These are phyloP conservation scores for Lithodes maja DNA, from an alignment of 2,888 invertebrate genomes.

Conservation along the genomic window DNA sequence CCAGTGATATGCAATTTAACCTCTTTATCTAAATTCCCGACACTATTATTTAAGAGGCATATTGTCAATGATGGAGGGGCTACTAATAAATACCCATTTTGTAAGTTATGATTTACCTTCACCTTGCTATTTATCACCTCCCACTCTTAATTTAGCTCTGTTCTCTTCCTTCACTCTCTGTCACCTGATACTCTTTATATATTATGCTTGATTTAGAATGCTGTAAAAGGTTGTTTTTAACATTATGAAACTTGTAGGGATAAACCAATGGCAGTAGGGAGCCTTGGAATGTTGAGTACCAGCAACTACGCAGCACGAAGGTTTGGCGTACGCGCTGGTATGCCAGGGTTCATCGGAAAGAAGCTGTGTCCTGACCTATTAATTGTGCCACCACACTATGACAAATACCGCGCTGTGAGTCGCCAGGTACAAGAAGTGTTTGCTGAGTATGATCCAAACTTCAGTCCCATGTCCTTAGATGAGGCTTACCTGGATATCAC, in stretches of 20 bases:
- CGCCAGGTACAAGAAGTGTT: slow-evolving; percentile 73
- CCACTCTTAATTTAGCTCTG: too few relatives aligned
- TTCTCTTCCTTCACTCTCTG: too few relatives aligned
- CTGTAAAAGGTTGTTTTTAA: too few relatives aligned
- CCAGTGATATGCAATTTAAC: too few relatives aligned
- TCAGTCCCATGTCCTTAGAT: slow-evolving; percentile 77
- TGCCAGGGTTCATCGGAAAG: slow-evolving; percentile 77
- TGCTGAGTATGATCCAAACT: slow-evolving; percentile 77
- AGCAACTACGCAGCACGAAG: slow-evolving; percentile 79
- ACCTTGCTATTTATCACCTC: too few relatives aligned
- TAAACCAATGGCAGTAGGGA: slow-evolving; percentile 80
- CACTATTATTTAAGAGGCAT: too few relatives aligned
- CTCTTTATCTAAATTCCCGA: too few relatives aligned
- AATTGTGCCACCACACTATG: slow-evolving; percentile 77
- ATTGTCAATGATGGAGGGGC: too few relatives aligned
- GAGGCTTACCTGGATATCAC: slow-evolving; percentile 80
- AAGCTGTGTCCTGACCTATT: slow-evolving; percentile 79
- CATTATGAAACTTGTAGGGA: slow-evolving; percentile 72
- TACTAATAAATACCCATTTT: too few relatives aligned
- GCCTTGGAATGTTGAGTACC: slow-evolving; percentile 78
- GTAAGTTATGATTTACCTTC: too few relatives aligned
- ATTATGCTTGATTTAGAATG: too few relatives aligned
- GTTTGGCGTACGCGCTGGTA: slow-evolving; percentile 79
- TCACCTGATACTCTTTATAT: too few relatives aligned
- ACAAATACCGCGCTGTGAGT: slow-evolving; percentile 77